These are phyloP conservation scores for Coracopsis vasa DNA, from an alignment of 2,113 vertebrate genomes.

Conservation along the genomic window DNA sequence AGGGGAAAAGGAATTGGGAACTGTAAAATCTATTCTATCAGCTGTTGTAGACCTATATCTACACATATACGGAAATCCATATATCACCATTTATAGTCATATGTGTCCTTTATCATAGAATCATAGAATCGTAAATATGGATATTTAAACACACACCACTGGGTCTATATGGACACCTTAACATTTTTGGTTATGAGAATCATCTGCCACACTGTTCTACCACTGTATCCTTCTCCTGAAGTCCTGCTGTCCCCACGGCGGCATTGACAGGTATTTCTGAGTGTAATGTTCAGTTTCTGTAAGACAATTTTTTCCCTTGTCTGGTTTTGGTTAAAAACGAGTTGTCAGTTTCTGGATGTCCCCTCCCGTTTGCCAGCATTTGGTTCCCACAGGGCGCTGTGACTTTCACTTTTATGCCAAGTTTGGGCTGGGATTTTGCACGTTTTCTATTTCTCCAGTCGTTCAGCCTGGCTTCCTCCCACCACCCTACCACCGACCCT, in stretches of 20 bases:
- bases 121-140: background rate
- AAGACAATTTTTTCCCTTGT: slow-evolving; percentile 16
- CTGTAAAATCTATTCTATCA: background rate
- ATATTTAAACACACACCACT: too few species aligned
- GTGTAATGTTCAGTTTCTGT: background rate
- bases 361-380: background rate
- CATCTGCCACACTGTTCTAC: slow-evolving; percentile 1
- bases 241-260: slow-evolving; percentile 21
- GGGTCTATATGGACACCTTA: background rate
- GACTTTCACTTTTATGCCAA: background rate
- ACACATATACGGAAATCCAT: slow-evolving; percentile 3
- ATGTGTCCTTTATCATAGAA: background rate
- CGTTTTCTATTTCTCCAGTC: background rate
- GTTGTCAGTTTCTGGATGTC: background rate
- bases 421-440: background rate
- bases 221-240: slow-evolving; percentile 36
- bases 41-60: background rate
- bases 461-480: background rate
- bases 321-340: slow-evolving; percentile 46
- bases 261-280: slow-evolving; percentile 5
- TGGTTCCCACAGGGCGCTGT: background rate
- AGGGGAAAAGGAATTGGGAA: background rate
- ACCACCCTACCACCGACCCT: too few species aligned
- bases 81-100: background rate
- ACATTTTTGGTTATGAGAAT: slow-evolving; percentile 13